Base-by-base conservation (phyloP, 2,888 invertebrate genomes). In the Lamellibrachia columna region DNA sequence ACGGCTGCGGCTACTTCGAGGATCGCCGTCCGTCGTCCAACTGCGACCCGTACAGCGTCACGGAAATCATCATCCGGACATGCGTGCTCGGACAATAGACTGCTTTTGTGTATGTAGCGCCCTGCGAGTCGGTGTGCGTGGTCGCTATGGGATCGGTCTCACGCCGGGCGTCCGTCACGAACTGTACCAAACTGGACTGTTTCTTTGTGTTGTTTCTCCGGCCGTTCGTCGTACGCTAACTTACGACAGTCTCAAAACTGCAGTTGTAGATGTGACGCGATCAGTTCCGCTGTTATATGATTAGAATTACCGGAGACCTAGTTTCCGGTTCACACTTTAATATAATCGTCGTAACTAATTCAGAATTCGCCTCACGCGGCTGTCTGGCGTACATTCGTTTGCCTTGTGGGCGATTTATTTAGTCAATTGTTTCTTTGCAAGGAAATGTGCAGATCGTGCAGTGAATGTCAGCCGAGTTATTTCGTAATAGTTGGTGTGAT, bases 1-100 rank as follows among this genome's bases (percentile, higher is more conserved):
- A 93, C 3, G 93, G 93, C 97, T 98, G 98, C 96, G 99, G 99
- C 52, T 99, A 99, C 96, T 97, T 99, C 95, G 99, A 99, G 96
- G 99, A 99, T 97, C 97, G 99, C 94, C 97, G 99, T 95, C 95
- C 95, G 28, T 93, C 94, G 7, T 94, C 95, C 22, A 95, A 95
- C 93, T 95, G 95, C 93, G 95, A 95, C 93, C 95, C 95, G 52
- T 95, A 95, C 93, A 55, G 93, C 52, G 95, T 95, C 8, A 95
- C 94, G 6, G 94, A 94, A 90, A 93, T 94, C 75, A 93, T 95
- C 52, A 94, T 95, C 90, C 40, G 93, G 52, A 96, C 95, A 52
- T 92, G 90, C 53, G 92, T 92, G 53, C 55, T 90, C 52, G 90
- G 52, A n/a, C 22, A 90, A 22, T 53, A 53, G 90, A 90, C 22